A percentile compares a stretch with the other conserved stretches of the same genome.
These are phyloP conservation scores for Microtus pennsylvanicus DNA, from an alignment of 2,113 vertebrate genomes.

Conservation along the genomic window DNA sequence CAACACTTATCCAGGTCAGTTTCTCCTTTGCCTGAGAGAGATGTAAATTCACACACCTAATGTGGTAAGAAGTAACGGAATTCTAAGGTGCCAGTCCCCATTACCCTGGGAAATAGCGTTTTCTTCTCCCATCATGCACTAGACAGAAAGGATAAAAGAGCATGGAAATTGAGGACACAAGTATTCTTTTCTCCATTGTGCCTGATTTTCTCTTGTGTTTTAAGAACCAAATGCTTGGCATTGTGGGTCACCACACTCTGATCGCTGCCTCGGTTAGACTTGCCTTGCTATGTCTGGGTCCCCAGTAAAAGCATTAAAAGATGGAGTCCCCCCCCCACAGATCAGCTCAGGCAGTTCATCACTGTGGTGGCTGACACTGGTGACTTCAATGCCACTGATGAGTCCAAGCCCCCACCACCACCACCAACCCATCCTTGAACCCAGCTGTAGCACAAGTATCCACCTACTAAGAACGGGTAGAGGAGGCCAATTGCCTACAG, in stretches of 20 bases:
- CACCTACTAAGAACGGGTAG: slow-evolving; percentile 91
- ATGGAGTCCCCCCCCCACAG: too few species aligned
- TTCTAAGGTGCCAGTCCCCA: neutral
- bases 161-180: neutral
- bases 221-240: neutral
- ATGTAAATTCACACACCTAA: neutral
- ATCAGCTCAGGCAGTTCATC: neutral
- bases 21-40: neutral
- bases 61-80: neutral
- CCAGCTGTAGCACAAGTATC: slow-evolving; percentile 97
- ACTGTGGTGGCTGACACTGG: rapidly evolving
- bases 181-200: neutral
- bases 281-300: neutral
- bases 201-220: neutral
- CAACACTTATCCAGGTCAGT: neutral
- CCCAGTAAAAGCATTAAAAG: too few species aligned
- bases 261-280: neutral
- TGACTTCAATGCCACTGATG: slow-evolving; percentile 89
- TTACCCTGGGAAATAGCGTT: neutral
- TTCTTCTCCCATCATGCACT: neutral
- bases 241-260: neutral
- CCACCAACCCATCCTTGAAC: slow-evolving; percentile 97
- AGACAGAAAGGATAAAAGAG: neutral
- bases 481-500: slow-evolving; percentile 93
- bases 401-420: slow-evolving; percentile 98